These are phyloP conservation scores for Malthinus seriepunctatus DNA, from an alignment of 2,888 invertebrate genomes.

Conservation along the genomic window DNA sequence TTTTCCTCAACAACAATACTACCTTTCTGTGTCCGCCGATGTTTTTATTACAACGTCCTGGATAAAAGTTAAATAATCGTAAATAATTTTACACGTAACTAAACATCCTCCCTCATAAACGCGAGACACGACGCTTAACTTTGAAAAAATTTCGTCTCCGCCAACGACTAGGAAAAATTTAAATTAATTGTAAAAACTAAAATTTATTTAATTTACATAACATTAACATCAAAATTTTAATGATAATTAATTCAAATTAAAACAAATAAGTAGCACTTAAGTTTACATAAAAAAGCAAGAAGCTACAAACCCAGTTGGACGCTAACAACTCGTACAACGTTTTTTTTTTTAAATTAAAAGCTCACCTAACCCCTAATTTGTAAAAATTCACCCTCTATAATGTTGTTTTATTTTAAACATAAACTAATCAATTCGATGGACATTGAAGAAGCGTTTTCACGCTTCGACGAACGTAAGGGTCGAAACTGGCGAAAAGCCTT, in stretches of 20 bases:
- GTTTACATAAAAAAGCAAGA: not conserved
- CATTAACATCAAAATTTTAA: conserved; percentile 2
- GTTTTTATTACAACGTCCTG: conserved; percentile 33
- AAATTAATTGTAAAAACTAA: not conserved
- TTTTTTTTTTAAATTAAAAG: too few relatives aligned
- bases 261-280: conserved; percentile 2
- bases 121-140: not conserved
- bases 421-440: too few relatives aligned
- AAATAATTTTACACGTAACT: conserved; percentile 17
- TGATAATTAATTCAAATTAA: conserved; percentile 2
- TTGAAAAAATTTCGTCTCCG: too few relatives aligned
- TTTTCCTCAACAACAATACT: not conserved
- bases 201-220: conserved; percentile 4
- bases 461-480: too few relatives aligned
- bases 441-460: too few relatives aligned
- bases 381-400: too few relatives aligned
- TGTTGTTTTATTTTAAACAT: too few relatives aligned
- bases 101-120: not conserved
- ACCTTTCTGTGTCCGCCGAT: conserved; percentile 19
- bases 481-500: not conserved
- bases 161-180: too few relatives aligned
- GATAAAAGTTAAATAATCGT: conserved; percentile 25
- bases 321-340: too few relatives aligned
- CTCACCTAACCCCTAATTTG: too few relatives aligned
- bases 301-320: not conserved